Percentiles rank a stretch among this genome's conserved stretches.
Conservation (phyloP, 2,113 vertebrate species). For the Toxostoma redivivum region DNA sequence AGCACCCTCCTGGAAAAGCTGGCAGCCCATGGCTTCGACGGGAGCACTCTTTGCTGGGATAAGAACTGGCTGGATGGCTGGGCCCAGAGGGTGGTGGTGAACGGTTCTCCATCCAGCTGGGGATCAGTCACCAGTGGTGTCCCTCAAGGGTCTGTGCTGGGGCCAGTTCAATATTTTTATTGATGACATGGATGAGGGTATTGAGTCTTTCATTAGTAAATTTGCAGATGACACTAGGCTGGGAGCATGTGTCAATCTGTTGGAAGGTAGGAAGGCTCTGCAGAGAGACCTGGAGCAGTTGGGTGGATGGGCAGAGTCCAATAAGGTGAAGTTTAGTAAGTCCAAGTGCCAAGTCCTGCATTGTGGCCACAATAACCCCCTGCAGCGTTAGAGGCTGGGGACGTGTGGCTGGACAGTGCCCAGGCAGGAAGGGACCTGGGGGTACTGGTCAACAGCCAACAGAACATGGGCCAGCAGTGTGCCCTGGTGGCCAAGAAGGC, state of each 20-base stretch:
- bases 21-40: background rate
- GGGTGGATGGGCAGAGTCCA: background rate
- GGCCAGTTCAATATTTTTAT: background rate
- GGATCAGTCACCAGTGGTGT: background rate
- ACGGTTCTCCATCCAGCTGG: background rate
- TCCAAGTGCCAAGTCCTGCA: background rate
- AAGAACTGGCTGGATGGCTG: background rate
- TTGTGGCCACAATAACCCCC: background rate
- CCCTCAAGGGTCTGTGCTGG: background rate
- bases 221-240: background rate
- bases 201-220: background rate
- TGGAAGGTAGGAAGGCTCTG: background rate
- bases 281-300: background rate
- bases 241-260: rapidly evolving
- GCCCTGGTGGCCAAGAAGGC: background rate
- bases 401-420: background rate
- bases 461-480: background rate
- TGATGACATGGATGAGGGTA: rapidly evolving
- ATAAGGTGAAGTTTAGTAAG: background rate
- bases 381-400: background rate
- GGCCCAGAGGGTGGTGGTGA: background rate
- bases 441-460: background rate
- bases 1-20: background rate
- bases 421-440: background rate
- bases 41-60: background rate